Evolutionary conservation across 2,113 vertebrate species (phyloP).

Genomic region (Brachyistius frenatus): DNA sequence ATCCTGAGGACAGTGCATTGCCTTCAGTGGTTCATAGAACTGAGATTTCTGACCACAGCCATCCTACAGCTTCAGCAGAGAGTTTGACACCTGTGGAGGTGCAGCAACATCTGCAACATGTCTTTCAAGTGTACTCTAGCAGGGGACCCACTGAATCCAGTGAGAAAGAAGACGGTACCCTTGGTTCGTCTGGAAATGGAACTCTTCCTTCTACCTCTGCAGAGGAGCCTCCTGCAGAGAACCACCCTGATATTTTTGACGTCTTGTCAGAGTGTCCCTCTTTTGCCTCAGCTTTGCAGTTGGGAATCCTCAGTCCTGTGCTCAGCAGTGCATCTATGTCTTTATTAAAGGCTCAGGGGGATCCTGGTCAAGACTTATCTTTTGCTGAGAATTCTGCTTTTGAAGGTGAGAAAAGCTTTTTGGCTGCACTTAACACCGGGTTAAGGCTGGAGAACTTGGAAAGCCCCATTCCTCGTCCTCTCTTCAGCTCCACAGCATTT

Average conservation of each 20-base stretch:
- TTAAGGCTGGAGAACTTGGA: constrained; percentile 68
- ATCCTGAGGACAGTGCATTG: constrained; percentile 5
- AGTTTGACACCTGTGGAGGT: background rate
- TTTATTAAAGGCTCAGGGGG: background rate
- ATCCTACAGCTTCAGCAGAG: background rate
- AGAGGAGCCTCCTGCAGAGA: constrained; percentile 26
- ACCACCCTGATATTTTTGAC: constrained; percentile 50
- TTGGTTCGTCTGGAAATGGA: constrained; percentile 50
- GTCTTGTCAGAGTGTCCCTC: constrained; percentile 54
- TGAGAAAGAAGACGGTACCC: constrained; percentile 55
- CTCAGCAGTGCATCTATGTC: constrained; percentile 52
- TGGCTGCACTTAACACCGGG: constrained; percentile 10
- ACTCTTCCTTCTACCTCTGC: constrained; percentile 4
- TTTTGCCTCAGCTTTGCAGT: constrained; percentile 41
- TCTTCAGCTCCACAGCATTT: constrained; percentile 81
- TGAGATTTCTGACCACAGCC: background rate
- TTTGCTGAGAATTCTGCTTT: constrained; percentile 37
- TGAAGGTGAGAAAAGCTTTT: constrained; percentile 27
- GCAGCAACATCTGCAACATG: background rate
- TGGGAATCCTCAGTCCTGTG: constrained; percentile 64
- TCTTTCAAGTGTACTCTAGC: background rate
- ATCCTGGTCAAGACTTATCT: background rate
- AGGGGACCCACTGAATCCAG: background rate
- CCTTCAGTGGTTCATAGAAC: background rate
- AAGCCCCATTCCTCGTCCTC: constrained; percentile 78